Evolutionary conservation across 2,888 invertebrate genomes (phyloP), one percentile per base, ranked within the genome.

Genomic region (Augochlorella aurata): DNA sequence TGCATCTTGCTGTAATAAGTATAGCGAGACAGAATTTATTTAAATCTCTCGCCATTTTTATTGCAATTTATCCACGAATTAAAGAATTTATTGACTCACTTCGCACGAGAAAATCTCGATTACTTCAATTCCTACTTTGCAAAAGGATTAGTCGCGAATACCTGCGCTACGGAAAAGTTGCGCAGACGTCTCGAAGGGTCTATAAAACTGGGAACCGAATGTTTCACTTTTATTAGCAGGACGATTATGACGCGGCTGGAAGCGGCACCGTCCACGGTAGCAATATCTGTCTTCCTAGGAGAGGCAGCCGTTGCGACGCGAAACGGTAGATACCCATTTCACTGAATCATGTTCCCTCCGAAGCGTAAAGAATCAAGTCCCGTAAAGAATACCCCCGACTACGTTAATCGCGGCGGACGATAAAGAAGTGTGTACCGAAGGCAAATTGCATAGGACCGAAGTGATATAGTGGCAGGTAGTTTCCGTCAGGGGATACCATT

Each of bases 371-470:
- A 67, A 47, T 47, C 7, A 29, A 47, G 47, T 47, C 47, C 45
- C 45, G n/a, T 21, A 68, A 29, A 49, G 24, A 68, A 24, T 68
- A 49, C 68, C 49, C 4, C 24, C 1, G 44, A 67, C 47, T 49
- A 24, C 21, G 67, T 67, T 68, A 29, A 68, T 68, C 68, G 65
- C 38, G 12, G 12, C n/a, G 52, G 61, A 66, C 49, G 63, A 65
- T 50, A 68, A 58, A 68, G 29, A n/a, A 65, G 49, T 63, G n/a
- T 44, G 9, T 44, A 68, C 47, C 44, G 44, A 49, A 16, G 70
- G 79, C 65, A 79, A 81, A 82, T 82, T 74, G 81, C 75, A 75
- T 54, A 58, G 69, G 77, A 81, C 73, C 73, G 29, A 44, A 70
- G 54, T 73, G 71, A 58, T 47, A 38, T 68, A 70, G 72, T 58